Percentiles rank a stretch among this genome's conserved stretches.
Conservation (phyloP, 2,113 vertebrate species). For the mouse (Mus musculus) region DNA sequence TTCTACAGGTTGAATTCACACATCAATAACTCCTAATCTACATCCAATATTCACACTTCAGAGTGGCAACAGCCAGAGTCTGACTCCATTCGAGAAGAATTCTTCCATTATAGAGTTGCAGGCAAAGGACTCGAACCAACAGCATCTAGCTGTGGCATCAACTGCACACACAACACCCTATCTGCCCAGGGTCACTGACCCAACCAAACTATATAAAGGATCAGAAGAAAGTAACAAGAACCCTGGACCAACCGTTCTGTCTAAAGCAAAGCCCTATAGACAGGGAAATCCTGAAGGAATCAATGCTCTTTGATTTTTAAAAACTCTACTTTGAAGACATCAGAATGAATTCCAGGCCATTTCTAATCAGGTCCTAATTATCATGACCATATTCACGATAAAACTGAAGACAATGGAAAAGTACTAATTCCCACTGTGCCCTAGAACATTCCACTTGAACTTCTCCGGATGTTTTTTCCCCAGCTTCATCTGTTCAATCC, state of each 20-base stretch:
- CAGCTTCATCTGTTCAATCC: slow-evolving; percentile 49
- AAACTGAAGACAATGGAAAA: slow-evolving; percentile 38
- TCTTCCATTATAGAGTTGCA: slow-evolving; percentile 75
- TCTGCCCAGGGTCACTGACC: background rate
- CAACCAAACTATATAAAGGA: slow-evolving; percentile 50
- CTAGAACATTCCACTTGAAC: background rate
- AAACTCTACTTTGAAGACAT: slow-evolving; percentile 47
- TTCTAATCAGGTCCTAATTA: slow-evolving; percentile 58
- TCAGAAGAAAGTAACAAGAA: slow-evolving; percentile 56
- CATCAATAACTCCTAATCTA: slow-evolving; percentile 61
- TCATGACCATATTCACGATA: slow-evolving; percentile 2
- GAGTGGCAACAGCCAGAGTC: slow-evolving; percentile 65
- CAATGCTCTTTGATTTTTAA: slow-evolving; percentile 39
- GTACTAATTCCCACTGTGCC: background rate
- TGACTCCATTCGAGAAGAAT: slow-evolving; percentile 76
- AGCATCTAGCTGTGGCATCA: slow-evolving; percentile 59
- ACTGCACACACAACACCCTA: background rate
- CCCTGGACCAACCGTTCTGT: background rate
- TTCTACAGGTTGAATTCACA: slow-evolving; percentile 72
- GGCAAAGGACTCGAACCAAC: slow-evolving; percentile 39
- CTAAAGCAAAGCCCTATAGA: background rate
- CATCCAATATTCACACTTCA: slow-evolving; percentile 67
- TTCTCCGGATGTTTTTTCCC: background rate
- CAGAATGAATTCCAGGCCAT: slow-evolving; percentile 19
- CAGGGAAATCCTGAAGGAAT: slow-evolving; percentile 24